Evolutionary conservation across 2,888 invertebrate genomes (phyloP).

Genomic region (Drosophila pegasa): DNA sequence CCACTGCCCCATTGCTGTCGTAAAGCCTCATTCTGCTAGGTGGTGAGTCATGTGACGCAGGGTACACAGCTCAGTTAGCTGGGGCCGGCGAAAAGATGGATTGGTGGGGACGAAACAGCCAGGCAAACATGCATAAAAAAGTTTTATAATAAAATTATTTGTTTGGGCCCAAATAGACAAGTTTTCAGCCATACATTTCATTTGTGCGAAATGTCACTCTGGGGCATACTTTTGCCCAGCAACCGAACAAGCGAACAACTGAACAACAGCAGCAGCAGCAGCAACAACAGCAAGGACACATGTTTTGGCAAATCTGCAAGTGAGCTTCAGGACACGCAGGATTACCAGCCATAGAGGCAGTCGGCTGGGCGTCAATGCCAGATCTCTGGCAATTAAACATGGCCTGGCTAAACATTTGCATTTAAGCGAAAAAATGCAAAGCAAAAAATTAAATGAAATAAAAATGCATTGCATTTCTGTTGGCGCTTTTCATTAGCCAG

Average conservation of each 20-base stretch:
- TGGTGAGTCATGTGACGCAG: conserved; percentile 29
- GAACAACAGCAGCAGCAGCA: conserved; percentile 17
- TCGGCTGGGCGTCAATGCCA: conserved; percentile 51
- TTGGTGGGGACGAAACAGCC: conserved; percentile 18
- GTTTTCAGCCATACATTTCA: conserved; percentile 75
- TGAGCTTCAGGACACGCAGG: neutral
- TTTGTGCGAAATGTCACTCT: conserved; percentile 74
- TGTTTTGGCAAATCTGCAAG: conserved; percentile 60
- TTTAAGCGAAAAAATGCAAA: conserved; percentile 63
- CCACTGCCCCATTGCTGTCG: conserved; percentile 19
- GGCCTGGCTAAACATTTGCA: conserved; percentile 66
- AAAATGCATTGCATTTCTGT: conserved; percentile 68
- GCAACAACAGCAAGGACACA: conserved; percentile 36
- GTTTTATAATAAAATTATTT: conserved; percentile 78
- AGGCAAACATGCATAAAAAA: conserved; percentile 57
- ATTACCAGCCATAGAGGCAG: conserved; percentile 1
- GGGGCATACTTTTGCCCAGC: conserved; percentile 63
- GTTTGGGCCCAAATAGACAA: conserved; percentile 72
- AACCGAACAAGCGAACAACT: conserved; percentile 13
- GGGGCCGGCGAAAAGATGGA: neutral
- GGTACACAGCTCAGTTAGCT: neutral
- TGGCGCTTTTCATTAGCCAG: conserved; percentile 71
- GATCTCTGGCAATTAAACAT: conserved; percentile 62
- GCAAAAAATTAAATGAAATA: conserved; percentile 28
- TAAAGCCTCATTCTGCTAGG: conserved; percentile 59